These are phyloP conservation scores for Eupithecia insigniata DNA, from an alignment of 2,888 invertebrate species.

Conservation along the genomic window DNA sequence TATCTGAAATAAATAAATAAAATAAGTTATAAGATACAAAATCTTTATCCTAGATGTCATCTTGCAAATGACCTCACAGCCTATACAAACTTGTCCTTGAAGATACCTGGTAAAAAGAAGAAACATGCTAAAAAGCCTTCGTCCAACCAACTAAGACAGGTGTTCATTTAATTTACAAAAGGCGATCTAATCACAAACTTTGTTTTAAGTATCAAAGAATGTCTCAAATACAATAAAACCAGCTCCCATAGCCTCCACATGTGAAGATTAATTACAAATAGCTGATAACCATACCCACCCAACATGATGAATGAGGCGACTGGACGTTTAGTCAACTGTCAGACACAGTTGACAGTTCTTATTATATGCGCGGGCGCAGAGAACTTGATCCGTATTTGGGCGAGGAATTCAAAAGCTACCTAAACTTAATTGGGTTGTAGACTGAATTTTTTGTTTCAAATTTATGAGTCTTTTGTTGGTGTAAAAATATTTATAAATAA, in stretches of 20 bases:
- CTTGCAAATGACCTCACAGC: too few species aligned
- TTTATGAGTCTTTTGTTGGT: not conserved
- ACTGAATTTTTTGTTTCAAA: not conserved
- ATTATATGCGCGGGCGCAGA: slow-evolving; percentile 17
- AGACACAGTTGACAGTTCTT: slow-evolving; percentile 22
- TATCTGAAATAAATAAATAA: too few species aligned
- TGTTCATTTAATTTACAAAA: not conserved
- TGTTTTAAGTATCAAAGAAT: not conserved
- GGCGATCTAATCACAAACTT: not conserved
- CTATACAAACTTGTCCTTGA: too few species aligned
- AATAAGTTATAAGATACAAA: too few species aligned
- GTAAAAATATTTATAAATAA: not conserved
- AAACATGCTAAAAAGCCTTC: too few species aligned
- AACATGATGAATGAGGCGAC: slow-evolving; percentile 23
- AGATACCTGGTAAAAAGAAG: too few species aligned
- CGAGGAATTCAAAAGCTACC: slow-evolving; percentile 20
- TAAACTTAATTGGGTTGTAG: not conserved
- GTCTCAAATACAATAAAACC: not conserved
- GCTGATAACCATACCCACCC: not conserved
- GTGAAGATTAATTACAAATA: slow-evolving; percentile 16
- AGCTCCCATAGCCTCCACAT: slow-evolving; percentile 4
- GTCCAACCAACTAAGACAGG: too few species aligned
- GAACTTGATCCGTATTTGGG: slow-evolving; percentile 19
- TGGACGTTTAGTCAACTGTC: slow-evolving; percentile 22
- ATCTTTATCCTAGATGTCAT: too few species aligned